Conservation (phyloP, 2,888 invertebrate species). For the Leistus spinibarbis region DNA sequence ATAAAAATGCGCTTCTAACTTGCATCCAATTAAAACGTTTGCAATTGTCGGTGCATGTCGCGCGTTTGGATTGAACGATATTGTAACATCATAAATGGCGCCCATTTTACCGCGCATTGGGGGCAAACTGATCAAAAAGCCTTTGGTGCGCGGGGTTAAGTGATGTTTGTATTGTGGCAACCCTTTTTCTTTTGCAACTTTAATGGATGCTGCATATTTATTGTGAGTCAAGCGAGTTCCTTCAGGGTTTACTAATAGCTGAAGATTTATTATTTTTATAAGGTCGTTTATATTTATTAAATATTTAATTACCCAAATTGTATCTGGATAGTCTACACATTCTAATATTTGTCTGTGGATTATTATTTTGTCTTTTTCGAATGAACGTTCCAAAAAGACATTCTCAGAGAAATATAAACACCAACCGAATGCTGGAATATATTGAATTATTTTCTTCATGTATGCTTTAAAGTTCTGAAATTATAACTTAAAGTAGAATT, state of each 20-base stretch:
- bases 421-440: constrained; percentile 91
- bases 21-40: constrained; percentile 71
- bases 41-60: constrained; percentile 72
- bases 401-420: constrained; percentile 90
- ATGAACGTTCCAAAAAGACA: constrained; percentile 85
- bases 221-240: constrained; percentile 84
- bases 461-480: constrained; percentile 86
- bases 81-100: constrained; percentile 78
- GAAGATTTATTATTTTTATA: too few relatives aligned
- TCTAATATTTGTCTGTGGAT: constrained; percentile 76
- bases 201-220: constrained; percentile 81
- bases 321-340: constrained; percentile 81
- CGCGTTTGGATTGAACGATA: constrained; percentile 67
- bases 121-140: constrained; percentile 81
- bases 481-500: constrained; percentile 38
- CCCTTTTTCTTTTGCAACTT: constrained; percentile 81
- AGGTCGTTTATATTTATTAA: neutral
- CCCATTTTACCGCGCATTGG: constrained; percentile 76
- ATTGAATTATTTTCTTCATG: constrained; percentile 86
- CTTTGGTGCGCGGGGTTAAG: constrained; percentile 88
- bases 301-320: constrained; percentile 81
- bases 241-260: constrained; percentile 85
- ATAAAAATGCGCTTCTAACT: constrained; percentile 71
- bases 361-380: constrained; percentile 81
- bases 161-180: constrained; percentile 82